Conservation (phyloP, 2,888 invertebrate genomes). For the Drosophila dives region DNA sequence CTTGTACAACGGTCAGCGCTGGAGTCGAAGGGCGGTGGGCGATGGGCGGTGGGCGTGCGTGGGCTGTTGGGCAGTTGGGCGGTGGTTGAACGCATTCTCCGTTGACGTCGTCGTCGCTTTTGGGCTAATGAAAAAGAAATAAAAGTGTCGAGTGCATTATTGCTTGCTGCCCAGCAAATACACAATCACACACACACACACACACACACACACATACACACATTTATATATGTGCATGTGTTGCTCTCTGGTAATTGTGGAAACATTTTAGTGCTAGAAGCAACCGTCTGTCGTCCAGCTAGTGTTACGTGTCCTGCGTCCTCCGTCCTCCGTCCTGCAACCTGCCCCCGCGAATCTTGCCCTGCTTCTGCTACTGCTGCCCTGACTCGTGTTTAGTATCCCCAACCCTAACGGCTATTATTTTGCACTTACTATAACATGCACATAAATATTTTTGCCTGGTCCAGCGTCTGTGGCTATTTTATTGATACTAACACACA, state of each 20-base stretch:
- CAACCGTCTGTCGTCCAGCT: conserved; percentile 50
- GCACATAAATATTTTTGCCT: conserved; percentile 76
- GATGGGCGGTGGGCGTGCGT: neutral
- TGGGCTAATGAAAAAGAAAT: conserved; percentile 80
- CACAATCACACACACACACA: conserved; percentile 26
- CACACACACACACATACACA: neutral
- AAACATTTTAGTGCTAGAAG: conserved; percentile 59
- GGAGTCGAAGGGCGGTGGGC: neutral
- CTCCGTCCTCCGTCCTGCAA: neutral
- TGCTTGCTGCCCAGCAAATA: conserved; percentile 50
- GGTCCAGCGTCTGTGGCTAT: conserved; percentile 67
- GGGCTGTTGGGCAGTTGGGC: neutral
- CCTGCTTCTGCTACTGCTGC: conserved; percentile 3
- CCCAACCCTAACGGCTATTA: conserved; percentile 68
- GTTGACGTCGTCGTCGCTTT: conserved; percentile 56
- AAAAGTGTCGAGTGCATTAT: conserved; percentile 81
- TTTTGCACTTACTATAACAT: conserved; percentile 81
- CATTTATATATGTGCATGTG: conserved; percentile 17
- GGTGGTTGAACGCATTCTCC: too few relatives aligned
- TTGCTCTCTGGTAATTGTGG: conserved; percentile 74
- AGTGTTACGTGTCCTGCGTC: conserved; percentile 56
- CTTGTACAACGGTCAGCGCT: conserved; percentile 3
- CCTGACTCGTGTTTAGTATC: conserved; percentile 2
- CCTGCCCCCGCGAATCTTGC: conserved; percentile 12
- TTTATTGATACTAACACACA: conserved; percentile 76